These are phyloP conservation scores for Chondrilla cf. caribensis DNA, from an alignment of 37 sponge, comb jelly and placozoan genomes.

Conservation along the genomic window DNA sequence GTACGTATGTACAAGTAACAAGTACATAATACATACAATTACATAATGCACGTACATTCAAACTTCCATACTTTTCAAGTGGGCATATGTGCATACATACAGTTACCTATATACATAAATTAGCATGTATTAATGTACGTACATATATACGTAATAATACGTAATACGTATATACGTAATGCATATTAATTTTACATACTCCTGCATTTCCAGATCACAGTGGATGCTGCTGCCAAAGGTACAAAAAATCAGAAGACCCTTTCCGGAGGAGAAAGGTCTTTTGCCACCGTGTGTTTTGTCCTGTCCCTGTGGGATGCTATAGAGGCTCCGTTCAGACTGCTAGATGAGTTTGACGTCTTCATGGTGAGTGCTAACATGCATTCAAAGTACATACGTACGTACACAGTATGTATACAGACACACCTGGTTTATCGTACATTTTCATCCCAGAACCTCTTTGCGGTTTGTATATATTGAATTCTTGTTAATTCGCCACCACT, in stretches of 20 bases:
- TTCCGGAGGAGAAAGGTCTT: constrained; percentile 98
- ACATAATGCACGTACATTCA: too few relatives aligned
- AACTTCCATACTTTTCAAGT: too few relatives aligned
- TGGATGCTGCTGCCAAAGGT: constrained; percentile 28
- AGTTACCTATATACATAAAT: too few relatives aligned
- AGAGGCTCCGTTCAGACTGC: constrained; percentile 87
- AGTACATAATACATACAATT: too few relatives aligned
- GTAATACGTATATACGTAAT: neutral
- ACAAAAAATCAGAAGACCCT: constrained; percentile 76
- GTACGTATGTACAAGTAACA: too few relatives aligned
- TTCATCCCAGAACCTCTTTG: too few relatives aligned
- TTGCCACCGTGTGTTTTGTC: constrained; percentile 97
- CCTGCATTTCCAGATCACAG: constrained; percentile 25
- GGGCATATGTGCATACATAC: too few relatives aligned
- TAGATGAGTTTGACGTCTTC: constrained; percentile 99
- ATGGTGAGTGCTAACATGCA: constrained; percentile 72
- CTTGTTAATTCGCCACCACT: too few relatives aligned
- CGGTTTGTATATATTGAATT: too few relatives aligned
- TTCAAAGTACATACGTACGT: neutral
- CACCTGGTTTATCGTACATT: too few relatives aligned
- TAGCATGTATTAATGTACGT: too few relatives aligned
- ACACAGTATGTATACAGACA: neutral
- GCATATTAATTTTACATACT: neutral
- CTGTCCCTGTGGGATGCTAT: constrained; percentile 97
- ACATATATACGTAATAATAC: neutral